These are phyloP conservation scores for Diadumene lineata DNA, from an alignment of 92 coral and sea anemone genomes.

Conservation along the genomic window DNA sequence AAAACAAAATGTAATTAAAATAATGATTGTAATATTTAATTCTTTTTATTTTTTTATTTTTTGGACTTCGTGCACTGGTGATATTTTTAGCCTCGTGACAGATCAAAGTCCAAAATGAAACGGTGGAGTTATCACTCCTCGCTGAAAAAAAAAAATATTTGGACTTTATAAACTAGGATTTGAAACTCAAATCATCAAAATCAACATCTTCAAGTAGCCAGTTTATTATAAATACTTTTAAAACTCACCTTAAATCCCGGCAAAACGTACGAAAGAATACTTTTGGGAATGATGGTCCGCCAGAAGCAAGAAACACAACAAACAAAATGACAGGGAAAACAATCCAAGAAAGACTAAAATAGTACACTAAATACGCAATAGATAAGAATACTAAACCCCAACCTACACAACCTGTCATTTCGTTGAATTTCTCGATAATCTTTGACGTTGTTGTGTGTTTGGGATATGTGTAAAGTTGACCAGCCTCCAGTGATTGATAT, in stretches of 20 bases:
- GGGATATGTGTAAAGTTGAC: conserved; percentile 27
- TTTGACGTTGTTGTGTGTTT: conserved; percentile 33
- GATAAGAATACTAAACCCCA: conserved; percentile 34
- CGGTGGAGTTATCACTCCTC: not conserved
- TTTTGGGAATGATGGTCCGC: conserved; percentile 79
- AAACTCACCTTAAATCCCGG: conserved; percentile 85
- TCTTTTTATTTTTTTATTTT: too few relatives aligned
- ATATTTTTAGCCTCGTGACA: not conserved
- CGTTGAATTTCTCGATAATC: conserved; percentile 41
- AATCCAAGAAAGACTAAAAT: conserved; percentile 63
- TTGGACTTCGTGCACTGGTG: not conserved
- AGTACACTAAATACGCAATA: conserved; percentile 35
- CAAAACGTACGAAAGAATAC: conserved; percentile 77
- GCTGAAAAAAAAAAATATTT: too few relatives aligned
- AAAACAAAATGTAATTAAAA: too few relatives aligned
- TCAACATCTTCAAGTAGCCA: too few relatives aligned
- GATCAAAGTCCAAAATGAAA: not conserved
- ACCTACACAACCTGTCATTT: conserved; percentile 42
- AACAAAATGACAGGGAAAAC: conserved; percentile 59
- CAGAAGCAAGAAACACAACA: conserved; percentile 75
- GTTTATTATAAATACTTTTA: too few relatives aligned
- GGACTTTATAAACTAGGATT: too few relatives aligned
- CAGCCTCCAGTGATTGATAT: not conserved
- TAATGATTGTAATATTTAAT: too few relatives aligned
- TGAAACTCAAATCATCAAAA: too few relatives aligned